Conservation (phyloP, 1,140 invertebrate species). For the Brachionus paranguensis region DNA sequence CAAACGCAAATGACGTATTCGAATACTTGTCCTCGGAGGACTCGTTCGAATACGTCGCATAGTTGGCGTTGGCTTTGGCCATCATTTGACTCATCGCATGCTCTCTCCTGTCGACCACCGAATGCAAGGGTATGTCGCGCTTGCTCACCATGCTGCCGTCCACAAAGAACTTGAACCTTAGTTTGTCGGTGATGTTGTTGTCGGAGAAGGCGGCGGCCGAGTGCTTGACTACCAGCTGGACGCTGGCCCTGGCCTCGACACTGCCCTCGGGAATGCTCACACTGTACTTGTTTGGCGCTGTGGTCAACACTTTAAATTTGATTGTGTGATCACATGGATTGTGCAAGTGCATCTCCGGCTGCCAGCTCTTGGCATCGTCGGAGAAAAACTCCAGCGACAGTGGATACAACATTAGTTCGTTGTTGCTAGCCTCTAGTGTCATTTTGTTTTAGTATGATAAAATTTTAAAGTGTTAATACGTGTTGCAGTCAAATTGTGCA, state of each 20-base stretch:
- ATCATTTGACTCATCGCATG: neutral
- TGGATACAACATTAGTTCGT: conserved; percentile 75
- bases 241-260: conserved; percentile 68
- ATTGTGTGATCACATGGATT: conserved; percentile 80
- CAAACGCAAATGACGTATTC: neutral
- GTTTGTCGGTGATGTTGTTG: neutral
- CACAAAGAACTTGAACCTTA: neutral
- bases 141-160: neutral
- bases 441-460: neutral
- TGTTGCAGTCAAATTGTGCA: neutral
- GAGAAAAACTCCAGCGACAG: conserved; percentile 70
- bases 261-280: conserved; percentile 73
- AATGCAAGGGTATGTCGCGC: conserved; percentile 3
- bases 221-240: conserved; percentile 61
- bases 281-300: conserved; percentile 71
- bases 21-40: neutral
- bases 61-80: neutral
- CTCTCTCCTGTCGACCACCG: neutral
- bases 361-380: conserved; percentile 68
- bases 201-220: neutral
- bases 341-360: conserved; percentile 75
- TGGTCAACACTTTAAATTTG: conserved; percentile 75
- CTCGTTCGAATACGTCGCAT: neutral
- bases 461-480: neutral
- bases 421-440: neutral